Evolutionary conservation across 2,888 invertebrate species (phyloP).

Genomic region (Brachypalpus laphriformis): DNA sequence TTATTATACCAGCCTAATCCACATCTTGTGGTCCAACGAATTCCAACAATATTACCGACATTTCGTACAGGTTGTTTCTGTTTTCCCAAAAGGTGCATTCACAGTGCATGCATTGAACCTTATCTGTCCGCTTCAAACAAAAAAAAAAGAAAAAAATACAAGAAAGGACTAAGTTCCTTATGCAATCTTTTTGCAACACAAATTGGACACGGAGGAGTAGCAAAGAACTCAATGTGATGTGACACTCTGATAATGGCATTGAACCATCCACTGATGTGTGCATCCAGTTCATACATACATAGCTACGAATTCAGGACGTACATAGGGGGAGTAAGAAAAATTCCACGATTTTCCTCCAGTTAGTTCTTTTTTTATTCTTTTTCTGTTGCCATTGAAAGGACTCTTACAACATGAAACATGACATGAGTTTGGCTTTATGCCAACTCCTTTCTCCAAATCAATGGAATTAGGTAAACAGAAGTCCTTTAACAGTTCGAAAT

Average conservation of each 20-base stretch:
- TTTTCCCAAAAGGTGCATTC: background rate
- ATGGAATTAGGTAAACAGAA: constrained; percentile 61
- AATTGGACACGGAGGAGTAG: background rate
- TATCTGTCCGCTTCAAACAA: background rate
- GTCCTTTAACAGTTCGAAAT: constrained; percentile 51
- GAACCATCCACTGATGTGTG: constrained; percentile 22
- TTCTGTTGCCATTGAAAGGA: constrained; percentile 15
- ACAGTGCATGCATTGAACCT: background rate
- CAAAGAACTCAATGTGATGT: constrained; percentile 7
- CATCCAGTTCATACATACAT: background rate
- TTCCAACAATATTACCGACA: background rate
- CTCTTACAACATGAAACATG: constrained; percentile 57
- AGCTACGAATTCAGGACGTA: background rate
- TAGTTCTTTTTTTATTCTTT: background rate
- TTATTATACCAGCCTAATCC: background rate
- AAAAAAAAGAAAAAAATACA: background rate
- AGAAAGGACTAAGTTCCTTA: background rate
- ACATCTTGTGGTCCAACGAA: background rate
- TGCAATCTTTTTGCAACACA: background rate
- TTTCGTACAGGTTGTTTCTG: background rate
- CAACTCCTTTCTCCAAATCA: constrained; percentile 53
- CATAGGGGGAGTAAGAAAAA: background rate
- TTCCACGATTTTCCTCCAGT: background rate
- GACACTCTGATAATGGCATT: constrained; percentile 38
- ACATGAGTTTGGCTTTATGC: constrained; percentile 61